Percentiles rank a stretch among this genome's conserved stretches.
Conservation (phyloP, 1,140 invertebrate genomes). For the Kradibia gibbosae region DNA sequence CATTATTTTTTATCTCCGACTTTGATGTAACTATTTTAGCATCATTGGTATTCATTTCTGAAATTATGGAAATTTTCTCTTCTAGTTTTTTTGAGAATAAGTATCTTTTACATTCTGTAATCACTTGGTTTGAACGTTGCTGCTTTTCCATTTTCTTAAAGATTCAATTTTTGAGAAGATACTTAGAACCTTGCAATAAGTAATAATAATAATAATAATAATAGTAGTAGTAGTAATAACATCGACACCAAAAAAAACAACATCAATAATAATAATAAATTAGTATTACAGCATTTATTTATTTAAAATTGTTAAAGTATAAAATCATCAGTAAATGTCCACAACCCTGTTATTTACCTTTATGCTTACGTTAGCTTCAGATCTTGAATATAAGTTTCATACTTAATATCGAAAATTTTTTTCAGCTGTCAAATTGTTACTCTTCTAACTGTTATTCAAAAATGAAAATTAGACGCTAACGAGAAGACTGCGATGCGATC, state of each 20-base stretch:
- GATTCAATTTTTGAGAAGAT: not conserved
- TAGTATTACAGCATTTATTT: not conserved
- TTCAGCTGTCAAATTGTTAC: not conserved
- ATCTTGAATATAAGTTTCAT: not conserved
- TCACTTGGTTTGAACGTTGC: not conserved
- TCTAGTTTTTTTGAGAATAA: constrained; percentile 8
- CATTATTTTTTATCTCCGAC: not conserved
- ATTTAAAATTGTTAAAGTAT: not conserved
- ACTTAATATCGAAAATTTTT: not conserved
- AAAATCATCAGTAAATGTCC: too few relatives aligned
- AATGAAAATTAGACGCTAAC: not conserved
- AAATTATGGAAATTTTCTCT: constrained; percentile 14
- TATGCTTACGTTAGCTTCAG: not conserved
- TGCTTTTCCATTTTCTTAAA: constrained; percentile 28
- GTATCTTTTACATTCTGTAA: not conserved
- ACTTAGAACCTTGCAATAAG: not conserved
- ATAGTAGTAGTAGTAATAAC: not conserved
- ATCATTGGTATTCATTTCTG: not conserved
- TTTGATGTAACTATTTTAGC: not conserved
- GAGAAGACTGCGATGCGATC: not conserved
- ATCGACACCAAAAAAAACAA: not conserved
- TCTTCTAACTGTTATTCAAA: not conserved
- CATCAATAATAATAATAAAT: not conserved
- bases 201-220: too few relatives aligned
- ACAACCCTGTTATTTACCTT: too few relatives aligned